Evolutionary conservation across 2,113 vertebrate genomes (phyloP), one percentile per base, ranked within the genome.

Genomic region (Danio rerio): DNA sequence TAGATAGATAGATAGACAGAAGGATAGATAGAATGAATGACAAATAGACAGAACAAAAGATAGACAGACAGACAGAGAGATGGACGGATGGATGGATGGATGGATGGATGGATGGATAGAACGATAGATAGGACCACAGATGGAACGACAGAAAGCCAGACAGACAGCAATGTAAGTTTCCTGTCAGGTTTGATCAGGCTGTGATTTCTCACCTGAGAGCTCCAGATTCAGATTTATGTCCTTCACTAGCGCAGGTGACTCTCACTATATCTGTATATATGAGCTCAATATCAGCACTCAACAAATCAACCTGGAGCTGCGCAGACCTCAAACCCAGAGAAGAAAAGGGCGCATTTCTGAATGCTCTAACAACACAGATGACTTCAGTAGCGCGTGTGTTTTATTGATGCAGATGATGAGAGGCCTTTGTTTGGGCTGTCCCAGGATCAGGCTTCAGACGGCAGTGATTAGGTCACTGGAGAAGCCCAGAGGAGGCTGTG

Each of bases 341-440:
- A 68, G 53, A 21, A 74, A 55, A 73, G 62, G 63, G 74, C 82
- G 49, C 74, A 85, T 82, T 73, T 73, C 62, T 82, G 74, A 70
- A 85, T 61, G n/a, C 42, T 68, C 63, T 70, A 80, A 81, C 78
- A 65, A 53, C 45, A 71, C 80, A 71, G 49, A 61, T 81, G 61
- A 62, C 80, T 73, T 81, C 61, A 9, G 50, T 65, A 45, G 31
- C 53, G 15, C 73, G 49, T 78, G 74, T 78, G 31, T 31, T 78
- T 77, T 75, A 81, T 81, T 53, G 74, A 47, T 63, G 47, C 50
- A 62, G 31, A 72, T 61, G 68, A 81, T 52, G 58, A 73, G 55
- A 61, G 10, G 43, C 68, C 1, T 31, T 31, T 31, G 31, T 31
- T 31, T 31, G 31, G 31, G 31, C 31, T 31, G 31, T 31, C 31